Base-by-base conservation (phyloP, 1,140 invertebrate genomes). In the Hyles euphorbiae region DNA sequence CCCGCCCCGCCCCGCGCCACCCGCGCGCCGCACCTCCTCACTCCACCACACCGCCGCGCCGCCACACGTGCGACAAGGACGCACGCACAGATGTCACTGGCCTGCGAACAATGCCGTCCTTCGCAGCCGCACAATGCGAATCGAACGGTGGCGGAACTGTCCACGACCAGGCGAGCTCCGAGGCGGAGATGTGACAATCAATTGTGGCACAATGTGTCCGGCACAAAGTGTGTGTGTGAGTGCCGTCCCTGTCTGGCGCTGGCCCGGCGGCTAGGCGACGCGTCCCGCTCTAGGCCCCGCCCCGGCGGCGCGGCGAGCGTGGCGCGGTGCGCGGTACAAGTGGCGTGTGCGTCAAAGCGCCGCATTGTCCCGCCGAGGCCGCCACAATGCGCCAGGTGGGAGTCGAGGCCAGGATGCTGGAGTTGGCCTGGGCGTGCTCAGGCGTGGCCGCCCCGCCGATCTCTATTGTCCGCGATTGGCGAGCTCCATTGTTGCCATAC, bases 11-110 rank as follows among this genome's bases (percentile, higher is more conserved):
- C 57, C 22, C 22, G 22, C 76, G 70, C 63, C 74, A 81, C 74
- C 78, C 76, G 81, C 75, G 72, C 81, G 66, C 76, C 81, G 72
- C 74, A 8, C 36, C 36, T 67, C 68, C 49, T 63, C 58, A 40
- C 36, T 5, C 36, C 36, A 5, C 5, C 36, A 8, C 36, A 5
- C 36, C 36, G 36, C 36, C 36, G 8, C 57, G 73, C 67, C 72
- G 76, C 58, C 62, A 53, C 76, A 70, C 73, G 81, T 73, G 81
- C 75, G 84, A 87, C 84, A 87, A 80, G 83, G 85, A 88, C 83
- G 85, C 83, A 83, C 80, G 77, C 75, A 84, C 76, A 76, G 79
- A 85, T 86, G 85, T 86, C 85, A 86, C 82, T 86, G 83, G 82
- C 85, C 85, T 86, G 75, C 71, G 67, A 83, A 86, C 85, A 88